These are phyloP conservation scores for Odontamblyopus rebecca DNA, from an alignment of 2,797 vertebrate genomes.

Conservation along the genomic window DNA sequence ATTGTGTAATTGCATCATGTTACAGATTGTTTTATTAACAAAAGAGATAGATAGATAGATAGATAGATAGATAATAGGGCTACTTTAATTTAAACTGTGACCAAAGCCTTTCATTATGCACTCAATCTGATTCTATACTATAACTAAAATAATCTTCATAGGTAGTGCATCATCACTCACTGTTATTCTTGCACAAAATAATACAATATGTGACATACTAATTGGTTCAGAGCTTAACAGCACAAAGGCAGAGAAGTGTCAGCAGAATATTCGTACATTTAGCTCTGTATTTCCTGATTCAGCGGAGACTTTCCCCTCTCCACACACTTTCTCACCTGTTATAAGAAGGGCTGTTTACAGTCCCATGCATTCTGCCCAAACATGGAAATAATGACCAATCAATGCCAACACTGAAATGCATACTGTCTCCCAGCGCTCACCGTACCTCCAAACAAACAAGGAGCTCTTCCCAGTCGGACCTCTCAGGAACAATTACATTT, in stretches of 20 bases:
- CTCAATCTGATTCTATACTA: no score
- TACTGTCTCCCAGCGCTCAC: constrained; percentile 1
- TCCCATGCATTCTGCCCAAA: not conserved
- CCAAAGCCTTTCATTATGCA: no score
- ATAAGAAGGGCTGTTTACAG: not conserved
- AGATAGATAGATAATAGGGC: no score
- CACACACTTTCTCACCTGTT: not conserved
- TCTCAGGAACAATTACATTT: not conserved
- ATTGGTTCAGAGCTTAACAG: not conserved
- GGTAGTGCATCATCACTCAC: no score
- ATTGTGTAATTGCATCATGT: no score
- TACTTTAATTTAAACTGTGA: no score
- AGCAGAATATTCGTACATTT: not conserved
- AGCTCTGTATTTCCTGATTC: not conserved
- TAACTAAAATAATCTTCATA: no score
- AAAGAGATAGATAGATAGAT: no score
- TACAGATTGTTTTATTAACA: no score
- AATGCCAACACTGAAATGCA: not conserved
- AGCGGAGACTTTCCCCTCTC: not conserved
- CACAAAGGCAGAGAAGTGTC: not conserved
- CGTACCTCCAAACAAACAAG: not conserved
- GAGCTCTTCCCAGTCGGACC: not conserved
- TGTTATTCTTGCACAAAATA: no score
- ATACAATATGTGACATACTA: no score
- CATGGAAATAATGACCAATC: constrained; percentile 6